Evolutionary conservation across 2,888 invertebrate species (phyloP).

Genomic region (Cenopis cana): DNA sequence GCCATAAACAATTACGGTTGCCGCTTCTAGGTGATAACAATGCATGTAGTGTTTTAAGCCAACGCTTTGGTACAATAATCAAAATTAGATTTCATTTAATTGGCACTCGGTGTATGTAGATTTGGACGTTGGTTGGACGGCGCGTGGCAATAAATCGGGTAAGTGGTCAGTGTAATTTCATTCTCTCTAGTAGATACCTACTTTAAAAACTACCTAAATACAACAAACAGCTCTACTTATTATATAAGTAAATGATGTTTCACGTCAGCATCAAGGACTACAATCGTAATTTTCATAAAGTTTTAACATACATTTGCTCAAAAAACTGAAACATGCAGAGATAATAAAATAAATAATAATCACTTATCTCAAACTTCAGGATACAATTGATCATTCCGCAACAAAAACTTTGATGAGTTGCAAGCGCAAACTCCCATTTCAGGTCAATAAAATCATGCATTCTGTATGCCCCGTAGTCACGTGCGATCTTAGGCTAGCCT

Average conservation of each 20-base stretch:
- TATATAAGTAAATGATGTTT: too few relatives aligned
- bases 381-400: slow-evolving; percentile 47
- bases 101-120: slow-evolving; percentile 59
- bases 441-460: background rate
- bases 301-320: background rate
- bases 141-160: background rate
- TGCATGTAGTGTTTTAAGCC: slow-evolving; percentile 61
- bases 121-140: too few relatives aligned
- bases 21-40: slow-evolving; percentile 51
- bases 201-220: background rate
- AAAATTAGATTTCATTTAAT: slow-evolving; percentile 78
- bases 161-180: background rate
- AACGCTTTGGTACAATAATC: slow-evolving; percentile 72
- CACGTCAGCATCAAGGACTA: background rate
- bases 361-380: slow-evolving; percentile 50
- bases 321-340: slow-evolving; percentile 19
- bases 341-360: slow-evolving; percentile 51
- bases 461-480: background rate
- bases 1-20: background rate
- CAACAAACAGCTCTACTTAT: background rate
- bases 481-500: background rate
- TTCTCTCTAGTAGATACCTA: too few relatives aligned
- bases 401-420: slow-evolving; percentile 68
- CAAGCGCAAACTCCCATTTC: slow-evolving; percentile 33
- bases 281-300: background rate